Percentiles rank a stretch among this genome's conserved stretches.
Evolutionary conservation across 1,140 invertebrate species (phyloP).

Genomic region (Heliconius melpomene): DNA sequence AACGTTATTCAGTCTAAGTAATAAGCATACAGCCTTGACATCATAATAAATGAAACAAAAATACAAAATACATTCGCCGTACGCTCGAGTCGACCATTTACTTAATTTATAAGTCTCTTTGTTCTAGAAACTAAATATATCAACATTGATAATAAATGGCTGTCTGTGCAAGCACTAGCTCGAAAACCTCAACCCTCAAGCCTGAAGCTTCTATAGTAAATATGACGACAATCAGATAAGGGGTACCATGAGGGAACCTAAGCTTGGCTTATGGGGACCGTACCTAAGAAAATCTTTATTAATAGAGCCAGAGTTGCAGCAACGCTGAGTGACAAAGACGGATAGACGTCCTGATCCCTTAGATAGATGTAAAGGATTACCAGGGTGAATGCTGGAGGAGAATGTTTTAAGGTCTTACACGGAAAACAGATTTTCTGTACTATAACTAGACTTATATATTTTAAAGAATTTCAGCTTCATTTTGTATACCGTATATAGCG

Average conservation of each 20-base stretch:
- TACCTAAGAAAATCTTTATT: conserved; percentile 73
- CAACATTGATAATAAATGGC: conserved; percentile 21
- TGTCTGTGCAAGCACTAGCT: conserved; percentile 13
- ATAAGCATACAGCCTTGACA: not conserved
- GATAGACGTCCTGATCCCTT: conserved; percentile 56
- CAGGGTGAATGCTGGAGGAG: conserved; percentile 35
- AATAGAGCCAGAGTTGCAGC: conserved; percentile 59
- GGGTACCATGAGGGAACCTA: conserved; percentile 16
- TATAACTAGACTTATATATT: not conserved
- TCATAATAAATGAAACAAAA: not conserved
- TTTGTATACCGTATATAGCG: no score
- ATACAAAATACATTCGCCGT: not conserved
- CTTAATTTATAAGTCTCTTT: conserved; percentile 10
- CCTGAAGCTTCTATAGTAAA: conserved; percentile 47
- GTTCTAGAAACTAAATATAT: conserved; percentile 10
- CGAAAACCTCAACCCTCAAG: conserved; percentile 26
- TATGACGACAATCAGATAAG: conserved; percentile 65
- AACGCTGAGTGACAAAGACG: conserved; percentile 62
- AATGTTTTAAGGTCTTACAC: conserved; percentile 37
- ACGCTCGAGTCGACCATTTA: not conserved
- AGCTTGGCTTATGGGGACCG: conserved; percentile 51
- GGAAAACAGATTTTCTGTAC: conserved; percentile 14
- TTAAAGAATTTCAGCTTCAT: no score
- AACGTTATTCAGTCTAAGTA: not conserved
- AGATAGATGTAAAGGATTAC: conserved; percentile 59